phyloP scores from a whole-genome alignment of 2,888 invertebrate species.

The Leucoptera coffeella region DNA sequence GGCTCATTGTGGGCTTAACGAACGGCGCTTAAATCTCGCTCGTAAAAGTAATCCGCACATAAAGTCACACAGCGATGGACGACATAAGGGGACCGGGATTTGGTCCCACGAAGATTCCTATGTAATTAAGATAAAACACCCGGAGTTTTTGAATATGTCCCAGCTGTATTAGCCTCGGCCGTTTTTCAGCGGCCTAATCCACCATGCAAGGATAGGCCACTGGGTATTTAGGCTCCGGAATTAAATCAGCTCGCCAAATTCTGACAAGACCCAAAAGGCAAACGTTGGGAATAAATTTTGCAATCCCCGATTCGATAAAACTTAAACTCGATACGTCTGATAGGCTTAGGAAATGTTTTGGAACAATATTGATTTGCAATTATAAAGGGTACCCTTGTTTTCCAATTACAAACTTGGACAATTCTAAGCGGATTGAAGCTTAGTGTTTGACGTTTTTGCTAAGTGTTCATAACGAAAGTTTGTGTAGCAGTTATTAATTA shows the following conservation, averaged over 20 bases:
- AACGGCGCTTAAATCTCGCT: constrained; percentile 44
- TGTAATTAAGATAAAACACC: constrained; percentile 52
- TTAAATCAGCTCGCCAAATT: too few relatives aligned
- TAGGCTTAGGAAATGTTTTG: constrained; percentile 17
- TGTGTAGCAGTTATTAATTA: too few relatives aligned
- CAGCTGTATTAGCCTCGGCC: constrained; percentile 6
- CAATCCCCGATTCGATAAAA: constrained; percentile 13
- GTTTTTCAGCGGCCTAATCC: constrained; percentile 50
- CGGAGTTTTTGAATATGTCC: constrained; percentile 36
- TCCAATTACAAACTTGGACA: too few relatives aligned
- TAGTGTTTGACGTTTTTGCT: too few relatives aligned
- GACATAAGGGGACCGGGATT: constrained; percentile 50
- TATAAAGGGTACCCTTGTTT: constrained; percentile 20
- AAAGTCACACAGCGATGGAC: constrained; percentile 50
- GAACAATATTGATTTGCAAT: constrained; percentile 24
- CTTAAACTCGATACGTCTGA: constrained; percentile 18
- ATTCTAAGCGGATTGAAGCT: too few relatives aligned
- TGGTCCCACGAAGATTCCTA: constrained; percentile 44
- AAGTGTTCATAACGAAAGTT: too few relatives aligned
- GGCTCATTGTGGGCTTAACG: too few relatives aligned
- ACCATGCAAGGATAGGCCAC: too few relatives aligned
- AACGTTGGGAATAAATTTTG: constrained; percentile 11
- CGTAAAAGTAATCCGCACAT: constrained; percentile 52
- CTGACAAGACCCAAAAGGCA: too few relatives aligned
- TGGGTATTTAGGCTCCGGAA: too few relatives aligned